Conservation (phyloP, 1,140 invertebrate species). For the Hydropsyche tenuis region DNA sequence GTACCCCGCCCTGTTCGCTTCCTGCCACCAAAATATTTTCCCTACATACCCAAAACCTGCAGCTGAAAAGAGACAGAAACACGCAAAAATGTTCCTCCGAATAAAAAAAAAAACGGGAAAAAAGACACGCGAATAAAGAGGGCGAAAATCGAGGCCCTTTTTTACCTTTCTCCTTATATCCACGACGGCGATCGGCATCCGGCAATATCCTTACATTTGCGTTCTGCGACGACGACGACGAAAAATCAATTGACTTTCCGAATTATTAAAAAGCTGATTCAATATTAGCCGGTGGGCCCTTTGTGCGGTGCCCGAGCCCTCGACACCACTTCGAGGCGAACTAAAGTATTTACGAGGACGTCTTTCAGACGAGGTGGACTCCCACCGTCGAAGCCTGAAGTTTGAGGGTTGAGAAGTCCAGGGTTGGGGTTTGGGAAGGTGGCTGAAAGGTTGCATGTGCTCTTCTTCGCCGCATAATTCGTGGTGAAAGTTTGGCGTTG, state of each 20-base stretch:
- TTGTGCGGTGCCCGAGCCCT: constrained; percentile 3
- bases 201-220: constrained; percentile 27
- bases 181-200: background rate
- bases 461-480: constrained; percentile 28
- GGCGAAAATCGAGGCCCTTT: too few species aligned
- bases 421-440: background rate
- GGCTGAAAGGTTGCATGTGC: constrained; percentile 35
- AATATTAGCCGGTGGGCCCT: constrained; percentile 35
- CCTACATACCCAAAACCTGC: too few species aligned
- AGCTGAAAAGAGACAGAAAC: too few species aligned
- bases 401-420: background rate
- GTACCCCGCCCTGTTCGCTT: background rate
- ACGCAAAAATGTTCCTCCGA: too few species aligned
- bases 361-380: too few species aligned
- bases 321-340: constrained; percentile 23
- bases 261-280: constrained; percentile 42
- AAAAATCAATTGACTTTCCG: constrained; percentile 38
- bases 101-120: too few species aligned
- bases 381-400: too few species aligned
- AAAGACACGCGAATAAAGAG: too few species aligned
- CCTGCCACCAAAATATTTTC: background rate
- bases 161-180: too few species aligned
- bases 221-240: constrained; percentile 14
- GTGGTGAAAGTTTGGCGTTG: background rate
- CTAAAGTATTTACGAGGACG: constrained; percentile 39